These are phyloP conservation scores for Lucifuga dentata DNA, from an alignment of 2,113 vertebrate species.

Conservation along the genomic window DNA sequence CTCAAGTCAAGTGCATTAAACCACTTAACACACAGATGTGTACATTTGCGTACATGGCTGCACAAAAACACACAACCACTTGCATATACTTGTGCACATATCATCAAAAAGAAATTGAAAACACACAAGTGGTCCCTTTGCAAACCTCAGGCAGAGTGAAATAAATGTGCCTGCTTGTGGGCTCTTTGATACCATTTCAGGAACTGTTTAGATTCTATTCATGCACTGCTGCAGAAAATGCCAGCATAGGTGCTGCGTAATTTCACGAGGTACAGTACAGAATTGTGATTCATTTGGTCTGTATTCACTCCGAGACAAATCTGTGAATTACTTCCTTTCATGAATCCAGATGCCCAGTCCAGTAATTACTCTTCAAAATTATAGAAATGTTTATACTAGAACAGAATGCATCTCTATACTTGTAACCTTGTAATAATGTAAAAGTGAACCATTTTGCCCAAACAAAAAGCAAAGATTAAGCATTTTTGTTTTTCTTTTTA, in stretches of 20 bases:
- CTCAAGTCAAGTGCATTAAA: conserved; percentile 71
- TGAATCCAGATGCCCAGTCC: conserved; percentile 41
- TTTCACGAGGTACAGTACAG: neutral
- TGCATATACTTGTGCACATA: conserved; percentile 17
- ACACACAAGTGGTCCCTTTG: conserved; percentile 43
- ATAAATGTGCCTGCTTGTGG: conserved; percentile 44
- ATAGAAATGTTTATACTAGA: conserved; percentile 27
- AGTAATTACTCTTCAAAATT: conserved; percentile 48
- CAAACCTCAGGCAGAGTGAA: conserved; percentile 56
- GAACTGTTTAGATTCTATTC: conserved; percentile 31
- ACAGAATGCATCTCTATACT: conserved; percentile 20
- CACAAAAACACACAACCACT: conserved; percentile 41
- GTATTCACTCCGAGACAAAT: conserved; percentile 37
- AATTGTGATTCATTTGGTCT: conserved; percentile 53
- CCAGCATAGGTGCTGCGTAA: conserved; percentile 11
- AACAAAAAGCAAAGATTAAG: conserved; percentile 13
- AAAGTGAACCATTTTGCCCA: conserved; percentile 37
- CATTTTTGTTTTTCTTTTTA: neutral
- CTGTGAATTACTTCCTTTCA: conserved; percentile 52
- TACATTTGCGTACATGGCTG: conserved; percentile 47
- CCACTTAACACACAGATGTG: conserved; percentile 58
- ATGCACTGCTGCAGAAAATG: conserved; percentile 38
- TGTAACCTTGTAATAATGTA: conserved; percentile 13
- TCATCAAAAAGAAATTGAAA: conserved; percentile 59
- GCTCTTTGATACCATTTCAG: conserved; percentile 43